Evolutionary conservation across 2,797 vertebrate species (phyloP).

Genomic region (Octomys mimax): DNA sequence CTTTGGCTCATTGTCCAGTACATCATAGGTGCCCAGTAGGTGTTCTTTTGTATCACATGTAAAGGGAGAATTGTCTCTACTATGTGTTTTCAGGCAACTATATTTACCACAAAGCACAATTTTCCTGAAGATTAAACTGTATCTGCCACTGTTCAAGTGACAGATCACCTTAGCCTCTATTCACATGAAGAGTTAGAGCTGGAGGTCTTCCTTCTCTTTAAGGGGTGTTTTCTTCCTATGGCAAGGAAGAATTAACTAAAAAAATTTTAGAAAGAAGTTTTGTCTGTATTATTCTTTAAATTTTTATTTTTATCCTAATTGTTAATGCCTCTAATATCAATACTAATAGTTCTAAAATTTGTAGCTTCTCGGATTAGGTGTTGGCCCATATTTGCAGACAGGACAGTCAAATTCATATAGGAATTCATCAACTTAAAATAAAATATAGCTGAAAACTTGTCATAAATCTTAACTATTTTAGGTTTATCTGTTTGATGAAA

Average conservation of each 20-base stretch:
- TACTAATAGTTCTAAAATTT: neutral
- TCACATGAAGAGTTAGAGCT: neutral
- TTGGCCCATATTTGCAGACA: neutral
- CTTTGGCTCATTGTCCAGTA: neutral
- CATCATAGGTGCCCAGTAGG: neutral
- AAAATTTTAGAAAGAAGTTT: neutral
- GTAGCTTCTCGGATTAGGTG: neutral
- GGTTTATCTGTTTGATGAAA: no score
- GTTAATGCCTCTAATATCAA: neutral
- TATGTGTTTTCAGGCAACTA: neutral
- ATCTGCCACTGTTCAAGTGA: neutral
- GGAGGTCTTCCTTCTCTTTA: neutral
- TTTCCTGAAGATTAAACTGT: neutral
- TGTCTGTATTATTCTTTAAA: neutral
- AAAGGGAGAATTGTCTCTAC: neutral
- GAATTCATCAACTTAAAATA: neutral
- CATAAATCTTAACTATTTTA: neutral
- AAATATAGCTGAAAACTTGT: neutral
- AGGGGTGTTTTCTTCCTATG: neutral
- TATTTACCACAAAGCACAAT: neutral
- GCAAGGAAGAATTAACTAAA: neutral
- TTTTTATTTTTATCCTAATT: constrained; percentile 7
- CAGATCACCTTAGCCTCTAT: neutral
- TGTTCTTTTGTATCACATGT: neutral
- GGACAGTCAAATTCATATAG: neutral